A percentile compares a stretch with the other conserved stretches of the same genome.
phyloP scores from a whole-genome alignment of 2,888 invertebrate genomes.

The Nephrotoma guestfalica region DNA sequence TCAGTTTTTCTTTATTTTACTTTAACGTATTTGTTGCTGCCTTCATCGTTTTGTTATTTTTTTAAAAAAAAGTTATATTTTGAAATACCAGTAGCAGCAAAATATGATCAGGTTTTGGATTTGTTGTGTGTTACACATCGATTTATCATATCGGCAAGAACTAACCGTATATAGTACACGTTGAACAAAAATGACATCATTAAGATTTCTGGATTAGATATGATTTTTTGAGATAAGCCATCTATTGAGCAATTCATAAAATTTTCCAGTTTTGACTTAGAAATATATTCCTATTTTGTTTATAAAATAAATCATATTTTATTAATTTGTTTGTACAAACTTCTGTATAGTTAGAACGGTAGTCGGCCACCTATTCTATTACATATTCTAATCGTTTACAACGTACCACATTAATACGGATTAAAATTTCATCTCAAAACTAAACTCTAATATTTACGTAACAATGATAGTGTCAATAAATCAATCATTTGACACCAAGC shows the following conservation, averaged over 20 bases:
- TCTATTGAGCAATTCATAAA: background rate
- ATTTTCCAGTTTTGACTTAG: background rate
- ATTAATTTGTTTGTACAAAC: background rate
- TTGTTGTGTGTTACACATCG: background rate
- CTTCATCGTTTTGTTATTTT: background rate
- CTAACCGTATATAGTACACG: background rate
- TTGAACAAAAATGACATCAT: background rate
- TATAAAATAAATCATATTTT: background rate
- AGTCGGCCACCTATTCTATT: background rate
- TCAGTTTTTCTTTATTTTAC: background rate
- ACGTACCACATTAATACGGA: background rate
- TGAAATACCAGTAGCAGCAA: background rate
- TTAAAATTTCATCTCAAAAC: background rate
- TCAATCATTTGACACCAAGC: background rate
- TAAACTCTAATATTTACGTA: background rate
- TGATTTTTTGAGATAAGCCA: background rate
- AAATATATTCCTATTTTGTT: background rate
- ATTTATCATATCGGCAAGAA: background rate
- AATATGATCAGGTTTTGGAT: background rate
- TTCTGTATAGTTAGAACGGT: background rate
- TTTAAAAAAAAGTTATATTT: background rate
- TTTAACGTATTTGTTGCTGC: background rate
- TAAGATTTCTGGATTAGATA: background rate
- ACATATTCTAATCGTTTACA: background rate
- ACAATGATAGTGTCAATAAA: background rate